Evolutionary conservation across 2,888 invertebrate species (phyloP), one percentile per base, ranked within the genome.

Genomic region (Subacronicta megacephala): DNA sequence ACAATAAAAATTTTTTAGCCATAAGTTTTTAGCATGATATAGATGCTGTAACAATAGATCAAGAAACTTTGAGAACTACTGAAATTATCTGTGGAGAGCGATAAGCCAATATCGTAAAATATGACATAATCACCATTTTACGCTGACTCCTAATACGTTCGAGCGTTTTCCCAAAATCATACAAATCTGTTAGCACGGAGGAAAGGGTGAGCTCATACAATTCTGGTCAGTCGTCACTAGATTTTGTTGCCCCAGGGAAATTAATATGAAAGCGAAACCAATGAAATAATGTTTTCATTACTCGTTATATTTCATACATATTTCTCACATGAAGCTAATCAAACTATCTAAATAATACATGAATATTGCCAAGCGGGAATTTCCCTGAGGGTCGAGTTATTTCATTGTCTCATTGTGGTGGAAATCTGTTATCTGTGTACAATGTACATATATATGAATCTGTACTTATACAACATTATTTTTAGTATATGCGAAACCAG

Each of bases 221-320:
- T 43, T 33, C 45, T 54, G 47, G 56, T 49, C 31, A 46, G 36
- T 62, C 55, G 54, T 55, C 51, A 47, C 40, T 54, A 29, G 62
- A 56, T 69, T 57, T 23, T 62, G 51, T 64, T 43, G 41, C 80
- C 82, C 77, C 29, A 38, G 83, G 83, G 83, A 83, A 83, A 83
- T 83, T 77, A 79, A 72, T 77, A 65, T 75, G 76, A 78, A 62
- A 77, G 73, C 61, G 71, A 81, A 72, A 77, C 75, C 73, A 77
- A 76, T 82, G 79, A 77, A 73, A 80, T 80, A 81, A 77, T 80
- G 77, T 72, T 76, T 74, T 77, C 68, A 75, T 76, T 69, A 69
- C 76, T 71, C 63, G 72, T 67, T 78, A 64, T 76, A 67, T 75
- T 64, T 69, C 70, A 68, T 75, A 72, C 56, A 68, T 76, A 69